phyloP scores from a whole-genome alignment of 2,888 invertebrate species.

The Rotaria socialis region DNA sequence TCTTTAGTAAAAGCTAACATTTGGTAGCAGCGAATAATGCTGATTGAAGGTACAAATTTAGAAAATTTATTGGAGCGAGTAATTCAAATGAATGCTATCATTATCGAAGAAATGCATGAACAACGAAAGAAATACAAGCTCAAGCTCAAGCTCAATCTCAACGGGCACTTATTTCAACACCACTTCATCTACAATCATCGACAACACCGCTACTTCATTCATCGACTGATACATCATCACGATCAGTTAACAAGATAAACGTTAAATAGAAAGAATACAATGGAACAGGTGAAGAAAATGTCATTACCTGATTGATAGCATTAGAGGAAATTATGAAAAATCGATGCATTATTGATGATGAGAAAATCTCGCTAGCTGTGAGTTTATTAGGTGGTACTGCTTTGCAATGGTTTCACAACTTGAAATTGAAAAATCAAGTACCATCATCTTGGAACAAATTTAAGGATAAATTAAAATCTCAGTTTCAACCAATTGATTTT shows the following conservation, averaged over 20 bases:
- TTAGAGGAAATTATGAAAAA: neutral
- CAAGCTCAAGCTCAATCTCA: too few relatives aligned
- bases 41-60: too few relatives aligned
- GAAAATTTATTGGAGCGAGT: neutral
- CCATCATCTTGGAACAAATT: neutral
- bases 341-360: neutral
- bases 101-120: neutral
- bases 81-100: neutral
- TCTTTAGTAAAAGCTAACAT: too few relatives aligned
- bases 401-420: neutral
- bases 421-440: neutral
- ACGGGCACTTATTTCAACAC: neutral
- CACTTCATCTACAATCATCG: too few relatives aligned
- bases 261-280: neutral
- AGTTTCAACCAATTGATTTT: too few relatives aligned
- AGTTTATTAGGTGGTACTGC: neutral
- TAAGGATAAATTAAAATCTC: too few relatives aligned
- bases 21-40: too few relatives aligned
- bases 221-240: neutral
- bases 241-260: neutral
- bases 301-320: neutral
- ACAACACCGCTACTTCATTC: too few relatives aligned
- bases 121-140: neutral
- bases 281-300: neutral
- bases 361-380: neutral